These are phyloP conservation scores for Leucophenga montana DNA, from an alignment of 2,888 invertebrate genomes.

Conservation along the genomic window DNA sequence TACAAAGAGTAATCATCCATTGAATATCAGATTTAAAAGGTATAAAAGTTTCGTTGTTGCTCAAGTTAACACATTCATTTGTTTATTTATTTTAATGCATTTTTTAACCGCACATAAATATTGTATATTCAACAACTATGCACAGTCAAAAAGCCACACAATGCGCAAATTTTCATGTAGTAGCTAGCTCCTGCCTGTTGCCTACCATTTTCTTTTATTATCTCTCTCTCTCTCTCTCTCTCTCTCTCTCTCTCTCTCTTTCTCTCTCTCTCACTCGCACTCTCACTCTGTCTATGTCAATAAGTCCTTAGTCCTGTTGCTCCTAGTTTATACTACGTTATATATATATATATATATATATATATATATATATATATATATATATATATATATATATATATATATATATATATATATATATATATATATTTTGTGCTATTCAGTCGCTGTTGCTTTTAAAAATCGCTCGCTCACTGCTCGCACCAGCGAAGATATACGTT, in stretches of 20 bases:
- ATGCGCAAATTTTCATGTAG: background rate
- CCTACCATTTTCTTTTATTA: too few species aligned
- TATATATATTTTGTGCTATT: conserved; percentile 55
- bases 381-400: conserved; percentile 37
- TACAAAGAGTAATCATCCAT: too few species aligned
- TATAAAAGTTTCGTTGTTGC: too few species aligned
- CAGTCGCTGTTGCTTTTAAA: conserved; percentile 45
- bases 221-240: too few species aligned
- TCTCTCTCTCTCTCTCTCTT: too few species aligned
- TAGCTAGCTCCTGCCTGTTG: too few species aligned
- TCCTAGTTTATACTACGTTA: background rate
- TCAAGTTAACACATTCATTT: too few species aligned
- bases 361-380: conserved; percentile 31
- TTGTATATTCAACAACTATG: background rate
- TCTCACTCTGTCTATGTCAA: too few species aligned
- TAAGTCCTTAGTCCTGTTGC: conserved; percentile 28
- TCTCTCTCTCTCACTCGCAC: too few species aligned
- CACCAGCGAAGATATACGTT: conserved; percentile 4
- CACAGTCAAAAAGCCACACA: conserved; percentile 5
- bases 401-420: conserved; percentile 37
- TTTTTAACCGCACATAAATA: too few species aligned
- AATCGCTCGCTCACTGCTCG: background rate
- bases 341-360: conserved; percentile 38
- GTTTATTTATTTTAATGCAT: too few species aligned
- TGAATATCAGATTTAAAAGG: too few species aligned